A percentile compares a stretch with the other conserved stretches of the same genome.
Evolutionary conservation across 1,140 invertebrate species (phyloP).

Genomic region (Drosophila ficusphila): DNA sequence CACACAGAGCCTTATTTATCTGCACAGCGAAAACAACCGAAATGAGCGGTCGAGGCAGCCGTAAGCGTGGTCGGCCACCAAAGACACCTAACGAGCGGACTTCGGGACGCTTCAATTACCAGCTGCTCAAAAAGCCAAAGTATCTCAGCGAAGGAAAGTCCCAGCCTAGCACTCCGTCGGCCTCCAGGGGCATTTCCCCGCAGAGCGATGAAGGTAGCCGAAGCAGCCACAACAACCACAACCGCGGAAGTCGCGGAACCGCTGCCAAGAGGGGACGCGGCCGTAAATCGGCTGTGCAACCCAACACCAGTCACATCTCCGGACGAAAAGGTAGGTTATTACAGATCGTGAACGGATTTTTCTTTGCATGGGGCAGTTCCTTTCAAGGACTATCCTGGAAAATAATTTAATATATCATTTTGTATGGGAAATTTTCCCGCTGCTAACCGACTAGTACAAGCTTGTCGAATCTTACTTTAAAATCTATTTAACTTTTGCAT

Average conservation of each 20-base stretch:
- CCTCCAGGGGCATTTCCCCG: slow-evolving; percentile 89
- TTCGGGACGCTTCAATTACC: slow-evolving; percentile 93
- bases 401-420: too few species aligned
- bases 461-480: too few species aligned
- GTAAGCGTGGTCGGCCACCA: slow-evolving; percentile 93
- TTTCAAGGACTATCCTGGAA: too few species aligned
- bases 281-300: slow-evolving; percentile 69
- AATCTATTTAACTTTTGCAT: too few species aligned
- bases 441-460: too few species aligned
- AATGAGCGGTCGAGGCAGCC: slow-evolving; percentile 88
- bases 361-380: too few species aligned
- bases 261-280: slow-evolving; percentile 85
- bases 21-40: slow-evolving; percentile 6
- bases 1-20: background rate
- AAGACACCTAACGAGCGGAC: slow-evolving; percentile 93
- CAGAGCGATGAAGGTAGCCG: slow-evolving; percentile 88
- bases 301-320: slow-evolving; percentile 83
- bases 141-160: slow-evolving; percentile 89
- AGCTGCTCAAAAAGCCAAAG: slow-evolving; percentile 96
- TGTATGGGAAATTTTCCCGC: too few species aligned
- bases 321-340: slow-evolving; percentile 85
- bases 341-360: background rate
- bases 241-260: slow-evolving; percentile 84
- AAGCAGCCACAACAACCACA: slow-evolving; percentile 85
- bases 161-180: slow-evolving; percentile 90